Conservation (phyloP, 2,888 invertebrate species). For the Oscheius sp. region DNA sequence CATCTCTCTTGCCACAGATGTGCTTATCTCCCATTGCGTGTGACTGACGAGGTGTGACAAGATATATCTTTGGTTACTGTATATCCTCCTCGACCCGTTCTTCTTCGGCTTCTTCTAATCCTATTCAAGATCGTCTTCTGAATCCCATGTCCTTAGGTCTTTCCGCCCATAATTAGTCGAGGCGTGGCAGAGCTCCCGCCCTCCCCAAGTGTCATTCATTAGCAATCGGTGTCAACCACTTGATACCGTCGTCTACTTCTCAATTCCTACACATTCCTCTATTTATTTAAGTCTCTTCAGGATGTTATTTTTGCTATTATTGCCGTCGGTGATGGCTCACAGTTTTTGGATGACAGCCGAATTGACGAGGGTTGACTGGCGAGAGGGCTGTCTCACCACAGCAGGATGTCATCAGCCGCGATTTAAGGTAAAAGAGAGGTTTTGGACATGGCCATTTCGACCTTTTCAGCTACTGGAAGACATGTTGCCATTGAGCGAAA, state of each 20-base stretch:
- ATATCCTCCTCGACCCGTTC: neutral
- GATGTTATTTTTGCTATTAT: constrained; percentile 22
- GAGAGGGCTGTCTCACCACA: constrained; percentile 68
- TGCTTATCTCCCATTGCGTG: constrained; percentile 22
- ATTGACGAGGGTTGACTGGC: constrained; percentile 62
- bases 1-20: constrained; percentile 15
- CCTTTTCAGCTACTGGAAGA: constrained; percentile 51
- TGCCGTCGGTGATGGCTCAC: constrained; percentile 23
- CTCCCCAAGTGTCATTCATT: constrained; percentile 34
- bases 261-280: neutral
- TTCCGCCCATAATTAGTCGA: constrained; percentile 6
- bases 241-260: constrained; percentile 17
- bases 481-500: constrained; percentile 53
- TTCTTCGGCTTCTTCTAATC: constrained; percentile 1
- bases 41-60: constrained; percentile 35
- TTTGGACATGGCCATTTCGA: neutral
- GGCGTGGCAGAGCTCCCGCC: neutral
- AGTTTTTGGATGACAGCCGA: constrained; percentile 68
- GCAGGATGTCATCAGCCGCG: constrained; percentile 64
- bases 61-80: constrained; percentile 1
- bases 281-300: constrained; percentile 14
- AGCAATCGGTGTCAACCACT: constrained; percentile 33
- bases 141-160: constrained; percentile 14
- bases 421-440: constrained; percentile 49
- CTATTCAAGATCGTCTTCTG: neutral